Base-by-base conservation (phyloP, 2,888 invertebrate genomes). In the Dryococelus australis region DNA sequence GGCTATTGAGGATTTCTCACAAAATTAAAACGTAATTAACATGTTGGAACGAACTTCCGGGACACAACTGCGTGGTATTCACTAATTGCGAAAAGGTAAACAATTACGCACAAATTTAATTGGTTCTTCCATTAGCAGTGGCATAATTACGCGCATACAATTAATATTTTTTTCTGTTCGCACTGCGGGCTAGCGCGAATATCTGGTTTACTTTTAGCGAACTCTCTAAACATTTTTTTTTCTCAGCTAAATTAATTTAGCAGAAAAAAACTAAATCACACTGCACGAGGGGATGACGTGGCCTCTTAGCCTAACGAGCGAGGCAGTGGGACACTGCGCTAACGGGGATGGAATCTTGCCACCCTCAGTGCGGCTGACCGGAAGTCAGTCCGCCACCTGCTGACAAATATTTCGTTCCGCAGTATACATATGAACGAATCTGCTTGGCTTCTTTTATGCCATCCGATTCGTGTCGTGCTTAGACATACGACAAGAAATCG, bases 1-100 rank as follows among this genome's bases (percentile, higher is more conserved):
- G n/a, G 4, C 65, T n/a, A n/a, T 20, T 65, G 16, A 65, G n/a
- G 65, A 65, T 65, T 65, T 65, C 65, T 65, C n/a, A 8, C 1
- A 65, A 20, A 65, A 10, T 65, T 20, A 10, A 65, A n/a, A 65
- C 24, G n/a, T 65, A 65, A 65, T 65, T 65, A 65, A 65, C 20
- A 16, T 65, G 65, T 65, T 65, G 0, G 1, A 65, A 65, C 65
- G 65, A 65, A 65, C 24, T 65, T 65, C 65, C 3, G n/a, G 65
- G n/a, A 24, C n/a, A 65, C 65, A 3, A n/a, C 24, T n/a, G n/a
- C 16, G 65, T 0, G 65, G 13, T n/a, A 65, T 65, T 24, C 65
- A 65, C 65, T 65, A 65, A 65, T 65, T 65, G 65, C 65, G n/a
- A 65, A 65, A 65, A 65, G 24, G 65, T n/a, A 20, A 65, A 65